Evolutionary conservation across 2,113 vertebrate species (phyloP).

Genomic region (Donacobius atricapilla): DNA sequence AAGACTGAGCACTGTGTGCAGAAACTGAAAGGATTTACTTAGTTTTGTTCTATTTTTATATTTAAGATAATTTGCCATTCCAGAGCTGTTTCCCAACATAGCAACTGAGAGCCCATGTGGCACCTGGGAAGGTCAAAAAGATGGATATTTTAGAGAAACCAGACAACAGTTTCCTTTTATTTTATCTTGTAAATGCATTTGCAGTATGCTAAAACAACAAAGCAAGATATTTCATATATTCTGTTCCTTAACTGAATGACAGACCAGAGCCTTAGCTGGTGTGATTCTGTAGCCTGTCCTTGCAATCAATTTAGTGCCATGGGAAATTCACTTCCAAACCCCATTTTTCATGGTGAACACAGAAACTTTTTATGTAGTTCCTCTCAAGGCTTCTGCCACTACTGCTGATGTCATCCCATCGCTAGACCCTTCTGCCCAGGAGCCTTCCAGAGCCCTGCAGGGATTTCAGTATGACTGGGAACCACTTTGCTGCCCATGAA

Average conservation of each 20-base stretch:
- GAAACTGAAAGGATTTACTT: not conserved
- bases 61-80: not conserved
- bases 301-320: not conserved
- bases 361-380: not conserved
- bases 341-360: not conserved
- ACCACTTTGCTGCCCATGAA: not conserved
- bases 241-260: not conserved
- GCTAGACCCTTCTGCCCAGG: not conserved
- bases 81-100: not conserved
- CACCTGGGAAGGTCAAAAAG: not conserved
- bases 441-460: fast-evolving
- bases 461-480: not conserved
- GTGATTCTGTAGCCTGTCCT: not conserved
- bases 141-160: not conserved
- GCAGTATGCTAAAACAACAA: not conserved
- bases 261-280: not conserved
- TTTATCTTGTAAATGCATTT: conserved; percentile 15
- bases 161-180: not conserved
- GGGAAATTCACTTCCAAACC: not conserved
- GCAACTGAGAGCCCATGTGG: not conserved
- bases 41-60: not conserved
- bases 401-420: not conserved
- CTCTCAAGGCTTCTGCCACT: not conserved
- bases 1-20: not conserved
- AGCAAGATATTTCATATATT: not conserved